A percentile compares a stretch with the other conserved stretches of the same genome.
Evolutionary conservation across 2,888 invertebrate genomes (phyloP).

Genomic region (Lasiommata megera): DNA sequence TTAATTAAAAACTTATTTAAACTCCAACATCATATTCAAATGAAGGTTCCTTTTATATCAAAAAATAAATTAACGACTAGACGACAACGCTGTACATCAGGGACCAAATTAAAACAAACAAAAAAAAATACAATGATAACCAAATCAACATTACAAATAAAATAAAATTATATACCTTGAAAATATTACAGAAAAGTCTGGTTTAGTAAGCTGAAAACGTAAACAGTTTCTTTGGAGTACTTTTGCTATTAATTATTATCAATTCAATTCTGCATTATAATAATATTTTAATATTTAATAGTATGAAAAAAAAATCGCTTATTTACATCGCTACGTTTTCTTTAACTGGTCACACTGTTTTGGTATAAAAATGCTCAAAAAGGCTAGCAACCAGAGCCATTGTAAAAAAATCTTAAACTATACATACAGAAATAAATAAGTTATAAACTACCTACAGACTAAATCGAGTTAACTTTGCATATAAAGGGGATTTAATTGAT

Average conservation of each 20-base stretch:
- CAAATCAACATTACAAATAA: conserved; percentile 31
- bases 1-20: conserved; percentile 74
- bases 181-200: neutral
- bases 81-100: conserved; percentile 59
- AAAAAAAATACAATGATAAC: conserved; percentile 38
- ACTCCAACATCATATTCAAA: conserved; percentile 60
- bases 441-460: neutral
- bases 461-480: neutral
- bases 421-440: conserved; percentile 17
- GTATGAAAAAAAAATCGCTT: conserved; percentile 49
- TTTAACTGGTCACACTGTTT: conserved; percentile 62
- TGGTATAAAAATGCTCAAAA: conserved; percentile 53
- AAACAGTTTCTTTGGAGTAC: no score
- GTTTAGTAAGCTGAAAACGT: no score
- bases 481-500: neutral
- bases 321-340: conserved; percentile 35
- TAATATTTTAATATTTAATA: no score
- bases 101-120: conserved; percentile 42
- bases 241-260: no score
- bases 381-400: neutral
- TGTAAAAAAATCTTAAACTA: neutral
- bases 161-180: conserved; percentile 1
- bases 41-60: conserved; percentile 44
- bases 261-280: neutral
- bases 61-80: conserved; percentile 76